These are phyloP conservation scores for Drosophila setosimentum DNA, from an alignment of 2,888 invertebrate genomes.

Conservation along the genomic window DNA sequence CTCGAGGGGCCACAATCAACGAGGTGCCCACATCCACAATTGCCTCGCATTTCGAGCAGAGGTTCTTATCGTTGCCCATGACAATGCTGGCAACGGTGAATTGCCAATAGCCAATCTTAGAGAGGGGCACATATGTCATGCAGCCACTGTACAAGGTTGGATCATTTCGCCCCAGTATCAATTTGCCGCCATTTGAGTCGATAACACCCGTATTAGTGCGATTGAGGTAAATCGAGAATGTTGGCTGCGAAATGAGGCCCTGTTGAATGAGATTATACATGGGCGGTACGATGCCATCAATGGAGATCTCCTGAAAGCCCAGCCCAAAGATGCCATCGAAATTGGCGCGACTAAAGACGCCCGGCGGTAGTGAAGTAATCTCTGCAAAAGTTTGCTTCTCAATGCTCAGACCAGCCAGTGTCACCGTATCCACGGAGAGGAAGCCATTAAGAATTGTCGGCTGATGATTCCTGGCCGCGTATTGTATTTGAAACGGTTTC, in stretches of 20 bases:
- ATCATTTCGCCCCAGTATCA: constrained; percentile 97
- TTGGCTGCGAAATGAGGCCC: constrained; percentile 88
- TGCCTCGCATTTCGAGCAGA: constrained; percentile 92
- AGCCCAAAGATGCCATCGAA: constrained; percentile 99
- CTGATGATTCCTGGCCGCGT: constrained; percentile 88
- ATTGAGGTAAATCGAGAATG: constrained; percentile 97
- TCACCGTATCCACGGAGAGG: constrained; percentile 86
- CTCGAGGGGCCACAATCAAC: constrained; percentile 90
- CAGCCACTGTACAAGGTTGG: constrained; percentile 91
- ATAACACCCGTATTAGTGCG: constrained; percentile 87
- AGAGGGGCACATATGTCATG: constrained; percentile 90
- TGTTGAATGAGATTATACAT: constrained; percentile 96
- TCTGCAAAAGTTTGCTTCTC: constrained; percentile 96
- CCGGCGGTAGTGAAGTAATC: constrained; percentile 91
- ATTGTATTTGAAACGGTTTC: constrained; percentile 94
- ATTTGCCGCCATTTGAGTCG: constrained; percentile 91
- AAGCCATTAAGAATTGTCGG: constrained; percentile 47
- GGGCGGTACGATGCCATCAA: constrained; percentile 94
- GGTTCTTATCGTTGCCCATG: constrained; percentile 85
- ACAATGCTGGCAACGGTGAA: constrained; percentile 91
- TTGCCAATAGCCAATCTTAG: constrained; percentile 97
- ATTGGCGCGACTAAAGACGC: constrained; percentile 96
- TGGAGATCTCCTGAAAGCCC: constrained; percentile 93
- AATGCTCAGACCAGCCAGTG: constrained; percentile 89
- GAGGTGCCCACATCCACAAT: constrained; percentile 98